phyloP scores from a whole-genome alignment of 2,113 vertebrate genomes.

The Cochlearius cochlearius region DNA sequence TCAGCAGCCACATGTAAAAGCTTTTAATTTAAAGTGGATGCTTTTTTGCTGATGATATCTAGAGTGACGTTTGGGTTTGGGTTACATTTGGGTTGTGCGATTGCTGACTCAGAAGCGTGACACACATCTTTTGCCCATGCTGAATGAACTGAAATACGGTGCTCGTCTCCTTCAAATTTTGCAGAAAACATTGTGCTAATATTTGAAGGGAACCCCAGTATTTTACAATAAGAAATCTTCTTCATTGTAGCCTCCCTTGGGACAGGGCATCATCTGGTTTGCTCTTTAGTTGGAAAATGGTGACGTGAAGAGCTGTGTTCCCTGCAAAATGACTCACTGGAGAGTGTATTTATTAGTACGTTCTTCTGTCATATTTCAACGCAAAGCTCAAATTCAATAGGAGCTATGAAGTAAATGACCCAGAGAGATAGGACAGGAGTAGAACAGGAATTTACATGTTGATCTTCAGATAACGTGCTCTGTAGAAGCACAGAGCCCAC shows the following conservation, averaged over 20 bases:
- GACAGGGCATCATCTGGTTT: neutral
- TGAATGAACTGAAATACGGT: neutral
- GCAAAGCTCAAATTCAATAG: neutral
- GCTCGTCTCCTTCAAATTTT: neutral
- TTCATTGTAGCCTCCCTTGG: neutral
- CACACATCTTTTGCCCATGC: accelerated
- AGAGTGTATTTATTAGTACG: neutral
- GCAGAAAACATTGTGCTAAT: neutral
- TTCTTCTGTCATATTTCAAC: neutral
- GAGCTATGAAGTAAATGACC: neutral
- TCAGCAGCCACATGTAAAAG: neutral
- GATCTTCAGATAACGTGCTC: conserved; percentile 1
- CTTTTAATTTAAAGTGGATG: neutral
- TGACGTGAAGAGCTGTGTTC: neutral
- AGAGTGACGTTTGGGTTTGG: neutral
- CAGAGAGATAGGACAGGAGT: neutral
- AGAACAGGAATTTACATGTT: conserved; percentile 27
- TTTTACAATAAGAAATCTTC: neutral
- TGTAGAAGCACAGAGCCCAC: neutral
- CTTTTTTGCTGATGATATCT: neutral
- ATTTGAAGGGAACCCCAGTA: neutral
- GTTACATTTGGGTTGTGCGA: neutral
- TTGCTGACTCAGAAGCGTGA: neutral
- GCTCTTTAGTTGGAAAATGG: neutral
- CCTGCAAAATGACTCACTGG: neutral